Evolutionary conservation across 2,797 vertebrate species (phyloP).

Genomic region (Okamejei kenojei): DNA sequence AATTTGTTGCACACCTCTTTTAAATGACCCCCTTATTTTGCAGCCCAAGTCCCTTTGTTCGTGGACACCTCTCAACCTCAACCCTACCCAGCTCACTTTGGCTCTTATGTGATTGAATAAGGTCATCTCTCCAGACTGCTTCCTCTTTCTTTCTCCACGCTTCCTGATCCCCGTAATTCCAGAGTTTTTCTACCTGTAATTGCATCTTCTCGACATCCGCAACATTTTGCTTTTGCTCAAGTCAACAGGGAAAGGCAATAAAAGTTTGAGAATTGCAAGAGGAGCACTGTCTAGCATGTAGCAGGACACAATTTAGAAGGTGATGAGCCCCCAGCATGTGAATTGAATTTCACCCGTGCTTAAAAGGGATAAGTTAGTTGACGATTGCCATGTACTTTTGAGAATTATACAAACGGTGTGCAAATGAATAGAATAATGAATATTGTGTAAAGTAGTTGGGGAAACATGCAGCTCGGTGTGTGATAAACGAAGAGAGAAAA

Average conservation of each 20-base stretch:
- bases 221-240: not conserved
- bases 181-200: no score
- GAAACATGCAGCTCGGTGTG: not conserved
- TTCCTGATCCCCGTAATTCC: no score
- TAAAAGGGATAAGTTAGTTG: not conserved
- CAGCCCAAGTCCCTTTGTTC: no score
- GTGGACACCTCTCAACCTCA: no score
- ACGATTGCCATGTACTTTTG: not conserved
- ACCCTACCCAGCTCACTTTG: no score
- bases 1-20: no score
- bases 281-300: not conserved
- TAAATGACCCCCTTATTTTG: no score
- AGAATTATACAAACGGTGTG: not conserved
- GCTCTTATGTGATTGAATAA: no score
- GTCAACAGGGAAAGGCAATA: not conserved
- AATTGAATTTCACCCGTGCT: not conserved
- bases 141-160: no score
- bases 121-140: no score
- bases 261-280: not conserved
- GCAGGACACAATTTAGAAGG: not conserved
- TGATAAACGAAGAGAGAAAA: not conserved
- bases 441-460: not conserved
- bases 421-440: not conserved
- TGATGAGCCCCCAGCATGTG: not conserved
- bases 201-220: no score